These are phyloP conservation scores for Calyptomena viridis DNA, from an alignment of 2,113 vertebrate species.

Conservation along the genomic window DNA sequence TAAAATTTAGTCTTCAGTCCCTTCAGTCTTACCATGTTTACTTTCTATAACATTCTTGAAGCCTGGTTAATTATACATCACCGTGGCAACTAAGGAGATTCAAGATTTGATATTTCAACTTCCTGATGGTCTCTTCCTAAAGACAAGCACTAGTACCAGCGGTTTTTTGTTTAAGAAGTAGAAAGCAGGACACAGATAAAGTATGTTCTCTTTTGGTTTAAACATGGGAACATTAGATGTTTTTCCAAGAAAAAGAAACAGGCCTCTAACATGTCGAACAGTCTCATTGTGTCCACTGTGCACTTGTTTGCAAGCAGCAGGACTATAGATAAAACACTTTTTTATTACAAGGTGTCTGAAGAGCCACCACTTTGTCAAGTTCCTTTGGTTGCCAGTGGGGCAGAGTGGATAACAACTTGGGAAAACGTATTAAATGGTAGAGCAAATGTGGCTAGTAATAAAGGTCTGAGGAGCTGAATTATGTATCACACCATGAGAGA, in stretches of 20 bases:
- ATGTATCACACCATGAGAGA: neutral
- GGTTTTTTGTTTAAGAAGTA: slow-evolving; percentile 66
- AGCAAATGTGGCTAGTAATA: neutral
- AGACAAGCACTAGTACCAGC: slow-evolving; percentile 52
- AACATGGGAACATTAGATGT: slow-evolving; percentile 46
- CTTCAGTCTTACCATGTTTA: neutral
- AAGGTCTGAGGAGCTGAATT: neutral
- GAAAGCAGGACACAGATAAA: slow-evolving; percentile 65
- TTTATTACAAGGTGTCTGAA: slow-evolving; percentile 43
- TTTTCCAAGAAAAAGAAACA: slow-evolving; percentile 58
- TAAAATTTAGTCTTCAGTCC: neutral
- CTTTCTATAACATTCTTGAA: neutral
- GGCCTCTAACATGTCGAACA: slow-evolving; percentile 43
- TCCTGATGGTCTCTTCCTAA: slow-evolving; percentile 42
- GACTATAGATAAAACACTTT: slow-evolving; percentile 14
- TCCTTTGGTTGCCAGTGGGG: slow-evolving; percentile 15
- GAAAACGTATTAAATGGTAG: neutral
- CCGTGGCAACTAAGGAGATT: neutral
- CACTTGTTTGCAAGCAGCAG: slow-evolving; percentile 53
- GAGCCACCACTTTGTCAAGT: slow-evolving; percentile 24
- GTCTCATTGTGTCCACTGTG: slow-evolving; percentile 27
- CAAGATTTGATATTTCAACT: slow-evolving; percentile 32
- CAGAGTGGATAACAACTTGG: neutral
- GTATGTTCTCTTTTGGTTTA: slow-evolving; percentile 31
- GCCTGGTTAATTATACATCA: slow-evolving; percentile 38